Evolutionary conservation across 2,888 invertebrate species (phyloP), one percentile per base, ranked within the genome.

Genomic region (Leucoma salicis): DNA sequence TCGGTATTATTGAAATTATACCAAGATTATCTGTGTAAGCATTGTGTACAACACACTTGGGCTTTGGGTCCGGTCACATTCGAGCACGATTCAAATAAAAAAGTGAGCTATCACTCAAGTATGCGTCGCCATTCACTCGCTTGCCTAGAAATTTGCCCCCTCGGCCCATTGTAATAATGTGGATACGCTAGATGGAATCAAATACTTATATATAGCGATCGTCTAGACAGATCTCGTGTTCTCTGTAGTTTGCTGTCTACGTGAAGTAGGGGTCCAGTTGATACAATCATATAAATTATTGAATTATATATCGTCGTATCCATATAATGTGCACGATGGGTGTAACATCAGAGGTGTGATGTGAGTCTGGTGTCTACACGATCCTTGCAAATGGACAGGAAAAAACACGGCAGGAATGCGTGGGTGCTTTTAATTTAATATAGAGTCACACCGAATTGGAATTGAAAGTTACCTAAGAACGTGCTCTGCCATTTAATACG

Each of bases 391-490:
- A 89, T 89, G 89, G 89, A 88, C 89, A 89, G 87, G 89, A 88
- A 89, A 88, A 88, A 86, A 84, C 84, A 82, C 83, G 87, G 60
- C 66, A 77, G 80, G 87, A 88, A 86, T 86, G 84, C 84, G 85
- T 87, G 86, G 88, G 86, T 83, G 75, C 83, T 86, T 88, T 88
- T 88, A 88, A 89, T 88, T 89, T 88, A 88, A 88, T 88, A 88
- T 86, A 78, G 84, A 80, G 85, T 84, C 86, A 88, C 88, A 88
- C 77, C 84, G 82, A 85, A 88, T 84, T 83, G 81, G 83, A 87
- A 89, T 87, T 81, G 86, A 87, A 88, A 83, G 84, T 86, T 85
- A 74, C 67, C 72, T 66, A 71, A 71, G 71, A 73, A 86, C 86
- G 87, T 88, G 87, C 74, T 64, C 74, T 70, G 87, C 68, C 67